phyloP scores from a whole-genome alignment of 2,888 invertebrate species.

The Rhopalosiphum nymphaeae region DNA sequence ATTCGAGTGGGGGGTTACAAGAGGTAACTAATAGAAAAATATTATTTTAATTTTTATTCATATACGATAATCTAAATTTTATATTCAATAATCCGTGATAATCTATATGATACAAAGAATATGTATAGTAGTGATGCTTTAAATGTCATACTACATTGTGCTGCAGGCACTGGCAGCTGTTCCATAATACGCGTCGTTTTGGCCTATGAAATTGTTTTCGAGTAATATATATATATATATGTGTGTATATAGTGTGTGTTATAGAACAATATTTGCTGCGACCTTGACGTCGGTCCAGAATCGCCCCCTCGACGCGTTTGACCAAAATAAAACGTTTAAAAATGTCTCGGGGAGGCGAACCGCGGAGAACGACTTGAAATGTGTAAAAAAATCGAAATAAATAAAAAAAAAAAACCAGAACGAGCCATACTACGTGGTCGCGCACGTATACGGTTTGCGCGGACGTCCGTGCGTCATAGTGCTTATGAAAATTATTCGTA shows the following conservation, averaged over 20 bases:
- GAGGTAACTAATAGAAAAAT: not conserved
- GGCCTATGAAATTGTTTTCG: conserved; percentile 28
- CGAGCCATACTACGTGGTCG: not conserved
- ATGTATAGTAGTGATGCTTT: not conserved
- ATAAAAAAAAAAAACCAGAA: not conserved
- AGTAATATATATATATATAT: not conserved
- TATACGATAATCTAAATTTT: not conserved
- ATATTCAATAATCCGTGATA: not conserved
- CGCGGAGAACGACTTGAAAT: not conserved
- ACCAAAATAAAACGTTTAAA: conserved; percentile 60
- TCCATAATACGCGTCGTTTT: not conserved
- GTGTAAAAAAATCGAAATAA: conserved; percentile 2
- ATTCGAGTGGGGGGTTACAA: not conserved
- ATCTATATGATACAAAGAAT: not conserved
- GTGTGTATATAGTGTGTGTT: not conserved
- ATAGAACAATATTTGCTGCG: not conserved
- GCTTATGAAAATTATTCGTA: not conserved
- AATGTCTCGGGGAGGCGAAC: conserved; percentile 36
- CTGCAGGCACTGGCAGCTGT: not conserved
- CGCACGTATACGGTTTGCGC: not conserved
- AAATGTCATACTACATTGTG: not conserved
- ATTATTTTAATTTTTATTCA: not conserved
- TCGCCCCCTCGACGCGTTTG: conserved; percentile 53
- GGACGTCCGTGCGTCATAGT: conserved; percentile 41
- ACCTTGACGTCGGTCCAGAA: conserved; percentile 62